Conservation (phyloP, 2,113 vertebrate genomes). For the cattle (Bos taurus) region DNA sequence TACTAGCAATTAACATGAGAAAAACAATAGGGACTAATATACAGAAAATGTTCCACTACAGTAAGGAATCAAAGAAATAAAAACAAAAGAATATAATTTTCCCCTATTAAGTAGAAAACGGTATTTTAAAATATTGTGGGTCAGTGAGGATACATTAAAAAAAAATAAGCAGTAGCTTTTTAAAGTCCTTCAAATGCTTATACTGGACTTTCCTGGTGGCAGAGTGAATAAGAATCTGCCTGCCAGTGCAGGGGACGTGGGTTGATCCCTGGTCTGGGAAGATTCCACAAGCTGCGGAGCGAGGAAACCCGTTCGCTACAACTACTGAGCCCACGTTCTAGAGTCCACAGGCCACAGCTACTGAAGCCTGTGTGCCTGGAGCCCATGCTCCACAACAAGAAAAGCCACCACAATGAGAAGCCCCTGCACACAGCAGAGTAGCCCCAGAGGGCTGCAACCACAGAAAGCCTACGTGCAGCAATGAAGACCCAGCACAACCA, state of each 20-base stretch:
- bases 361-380: not conserved
- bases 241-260: not conserved
- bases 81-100: not conserved
- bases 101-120: not conserved
- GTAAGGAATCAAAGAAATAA: not conserved
- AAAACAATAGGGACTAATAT: not conserved
- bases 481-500: not conserved
- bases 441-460: not conserved
- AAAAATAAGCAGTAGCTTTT: not conserved
- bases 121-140: not conserved
- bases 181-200: not conserved
- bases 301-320: not conserved
- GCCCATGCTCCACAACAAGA: not conserved
- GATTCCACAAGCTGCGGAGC: not conserved
- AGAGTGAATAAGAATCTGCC: not conserved
- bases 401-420: not conserved
- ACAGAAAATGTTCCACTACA: not conserved
- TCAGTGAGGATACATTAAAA: not conserved
- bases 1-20: not conserved
- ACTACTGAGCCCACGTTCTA: not conserved
- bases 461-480: not conserved
- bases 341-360: not conserved
- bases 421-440: not conserved
- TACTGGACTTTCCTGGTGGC: not conserved
- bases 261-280: not conserved